Evolutionary conservation across 37 sponge, comb jelly and placozoan species (phyloP), one percentile per base, ranked within the genome.

Genomic region (Crambe crambe): DNA sequence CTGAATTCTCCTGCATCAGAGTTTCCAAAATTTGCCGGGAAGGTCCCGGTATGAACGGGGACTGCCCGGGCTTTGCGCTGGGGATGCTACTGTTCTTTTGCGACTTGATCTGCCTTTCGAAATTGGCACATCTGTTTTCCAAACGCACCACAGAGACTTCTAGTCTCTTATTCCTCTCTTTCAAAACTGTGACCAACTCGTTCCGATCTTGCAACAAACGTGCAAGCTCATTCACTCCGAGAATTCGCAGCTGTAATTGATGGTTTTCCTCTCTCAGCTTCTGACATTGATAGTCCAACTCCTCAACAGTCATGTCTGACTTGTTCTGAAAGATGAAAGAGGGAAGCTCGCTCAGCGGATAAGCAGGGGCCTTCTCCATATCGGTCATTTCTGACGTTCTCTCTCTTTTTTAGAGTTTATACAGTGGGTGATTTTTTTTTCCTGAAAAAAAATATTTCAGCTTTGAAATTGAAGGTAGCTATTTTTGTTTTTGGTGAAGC

Each of bases 221-320:
- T 20, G 81, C 92, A 9, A 92, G 73, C 39, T 87, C 88, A 58
- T 79, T 76, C 54, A 92, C 92, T 25, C 92, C 92, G 29, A 87
- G 71, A 25, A 92, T 78, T 2, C 92, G 80, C 0, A 76, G 61
- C 35, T 81, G 80, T 0, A 87, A 56, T 2, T 47, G 47, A 9
- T 70, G 58, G 36, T 87, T 87, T 25, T 81, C 77, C 23, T 66
- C 65, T 25, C 73, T 40, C 29, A 78, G 58, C 0, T 73, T 44
- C 41, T 58, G 74, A 9, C 70, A 43, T 37, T 70, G 39, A 10
- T 59, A 31, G 21, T 76, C 70, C 70, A 84, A 25, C 21, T 84
- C 68, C 22, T 84, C 85, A 9, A 22, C 0, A 17, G 82, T 40
- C 47, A 43, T 9, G 30, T 67, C 74, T 1, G 18, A 15, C n/a